Percentiles rank a stretch among this genome's conserved stretches.
Evolutionary conservation across 2,113 vertebrate genomes (phyloP).

Genomic region (Origma solitaria): DNA sequence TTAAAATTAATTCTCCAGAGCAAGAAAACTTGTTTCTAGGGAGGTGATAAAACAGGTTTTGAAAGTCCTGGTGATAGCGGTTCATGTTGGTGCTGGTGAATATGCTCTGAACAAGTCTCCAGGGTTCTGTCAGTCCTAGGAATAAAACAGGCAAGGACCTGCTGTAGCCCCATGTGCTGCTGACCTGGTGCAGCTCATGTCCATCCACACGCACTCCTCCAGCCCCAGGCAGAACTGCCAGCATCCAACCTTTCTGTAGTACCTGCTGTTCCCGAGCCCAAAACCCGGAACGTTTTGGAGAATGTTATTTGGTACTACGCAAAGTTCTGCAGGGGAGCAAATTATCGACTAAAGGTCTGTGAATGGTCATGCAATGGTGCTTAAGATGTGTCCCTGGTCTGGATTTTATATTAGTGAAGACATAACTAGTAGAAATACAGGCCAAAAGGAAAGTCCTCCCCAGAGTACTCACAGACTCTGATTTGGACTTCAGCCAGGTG

Average conservation of each 20-base stretch:
- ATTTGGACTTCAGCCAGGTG: neutral
- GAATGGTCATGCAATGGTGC: neutral
- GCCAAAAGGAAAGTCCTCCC: neutral
- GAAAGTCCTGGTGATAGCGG: neutral
- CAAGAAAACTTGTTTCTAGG: accelerated
- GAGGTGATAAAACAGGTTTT: neutral
- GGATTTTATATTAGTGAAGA: neutral
- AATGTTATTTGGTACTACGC: neutral
- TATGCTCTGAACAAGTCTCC: neutral
- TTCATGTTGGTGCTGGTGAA: neutral
- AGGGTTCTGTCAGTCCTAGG: neutral
- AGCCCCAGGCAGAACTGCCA: neutral
- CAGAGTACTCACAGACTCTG: neutral
- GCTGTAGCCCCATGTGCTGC: accelerated
- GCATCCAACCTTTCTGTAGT: neutral
- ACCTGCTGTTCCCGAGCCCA: neutral
- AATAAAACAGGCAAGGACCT: neutral
- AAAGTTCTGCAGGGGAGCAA: neutral
- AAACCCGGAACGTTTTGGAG: neutral
- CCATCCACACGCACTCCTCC: neutral
- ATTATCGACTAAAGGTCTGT: accelerated
- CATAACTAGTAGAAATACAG: neutral
- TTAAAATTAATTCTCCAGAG: neutral
- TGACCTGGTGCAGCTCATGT: neutral
- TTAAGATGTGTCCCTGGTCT: neutral